Evolutionary conservation across 92 coral and sea anemone genomes (phyloP).

Genomic region (Palythoa grandis): DNA sequence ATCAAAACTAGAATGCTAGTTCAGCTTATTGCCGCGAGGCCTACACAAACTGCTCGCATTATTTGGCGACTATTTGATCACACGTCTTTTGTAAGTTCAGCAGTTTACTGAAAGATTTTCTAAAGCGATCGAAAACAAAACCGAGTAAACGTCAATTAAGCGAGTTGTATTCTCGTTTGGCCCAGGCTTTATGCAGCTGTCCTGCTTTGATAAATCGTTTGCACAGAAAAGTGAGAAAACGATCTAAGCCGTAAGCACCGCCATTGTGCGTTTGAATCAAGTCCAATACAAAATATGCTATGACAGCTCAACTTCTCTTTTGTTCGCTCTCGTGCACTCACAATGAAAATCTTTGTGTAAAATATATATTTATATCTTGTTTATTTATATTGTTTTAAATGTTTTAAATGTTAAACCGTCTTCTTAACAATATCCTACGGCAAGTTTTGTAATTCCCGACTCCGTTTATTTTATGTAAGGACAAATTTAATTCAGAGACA

Average conservation of each 20-base stretch:
- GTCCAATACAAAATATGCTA: constrained; percentile 18
- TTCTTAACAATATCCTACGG: constrained; percentile 2
- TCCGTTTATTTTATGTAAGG: background rate
- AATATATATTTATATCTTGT: background rate
- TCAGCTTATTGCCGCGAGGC: constrained; percentile 22
- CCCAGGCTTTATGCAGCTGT: constrained; percentile 64
- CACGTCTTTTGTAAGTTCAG: constrained; percentile 42
- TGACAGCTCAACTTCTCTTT: constrained; percentile 16
- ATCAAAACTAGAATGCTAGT: constrained; percentile 1
- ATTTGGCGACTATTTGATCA: constrained; percentile 35
- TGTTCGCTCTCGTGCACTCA: constrained; percentile 28
- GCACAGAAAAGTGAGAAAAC: constrained; percentile 28
- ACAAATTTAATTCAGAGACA: background rate
- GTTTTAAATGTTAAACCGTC: constrained; percentile 20
- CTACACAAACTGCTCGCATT: constrained; percentile 21
- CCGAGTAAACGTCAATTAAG: constrained; percentile 60
- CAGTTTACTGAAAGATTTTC: constrained; percentile 46
- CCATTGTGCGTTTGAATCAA: constrained; percentile 33
- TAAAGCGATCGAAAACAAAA: constrained; percentile 54
- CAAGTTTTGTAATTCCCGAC: background rate
- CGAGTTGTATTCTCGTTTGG: constrained; percentile 59
- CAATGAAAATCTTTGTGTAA: constrained; percentile 23
- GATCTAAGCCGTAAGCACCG: background rate
- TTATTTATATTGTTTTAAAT: constrained; percentile 8
- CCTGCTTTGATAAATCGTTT: constrained; percentile 46